Conservation (phyloP, 2,888 invertebrate species). For the Atrina japonica region DNA sequence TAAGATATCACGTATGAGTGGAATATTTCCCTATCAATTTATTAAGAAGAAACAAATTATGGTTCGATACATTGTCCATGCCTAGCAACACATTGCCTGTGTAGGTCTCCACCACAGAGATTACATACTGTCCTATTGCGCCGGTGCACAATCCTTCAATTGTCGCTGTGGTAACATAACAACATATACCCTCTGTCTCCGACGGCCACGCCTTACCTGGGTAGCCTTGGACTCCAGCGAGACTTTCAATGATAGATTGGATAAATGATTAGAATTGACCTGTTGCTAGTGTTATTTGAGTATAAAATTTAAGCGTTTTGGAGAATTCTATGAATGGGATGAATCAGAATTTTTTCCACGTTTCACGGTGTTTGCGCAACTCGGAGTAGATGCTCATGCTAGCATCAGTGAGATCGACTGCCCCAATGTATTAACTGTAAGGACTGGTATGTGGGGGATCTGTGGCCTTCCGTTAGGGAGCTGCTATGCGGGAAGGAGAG, state of each 20-base stretch:
- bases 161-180: too few species aligned
- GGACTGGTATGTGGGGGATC: neutral
- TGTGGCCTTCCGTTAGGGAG: neutral
- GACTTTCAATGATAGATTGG: neutral
- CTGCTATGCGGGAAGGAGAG: neutral
- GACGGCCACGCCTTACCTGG: too few species aligned
- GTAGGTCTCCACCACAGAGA: too few species aligned
- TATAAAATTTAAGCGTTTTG: conserved; percentile 7
- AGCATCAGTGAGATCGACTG: conserved; percentile 9
- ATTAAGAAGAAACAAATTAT: too few species aligned
- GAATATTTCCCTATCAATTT: too few species aligned
- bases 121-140: too few species aligned
- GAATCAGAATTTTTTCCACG: conserved; percentile 17
- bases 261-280: neutral
- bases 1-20: too few species aligned
- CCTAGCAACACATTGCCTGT: too few species aligned
- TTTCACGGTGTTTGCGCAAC: neutral
- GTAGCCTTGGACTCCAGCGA: too few species aligned
- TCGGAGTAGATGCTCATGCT: conserved; percentile 4
- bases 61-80: too few species aligned
- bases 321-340: conserved; percentile 1
- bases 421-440: conserved; percentile 16
- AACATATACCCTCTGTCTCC: too few species aligned
- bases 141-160: too few species aligned
- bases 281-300: neutral